phyloP scores from a whole-genome alignment of 2,888 invertebrate species.

The Antheraea assamensis region DNA sequence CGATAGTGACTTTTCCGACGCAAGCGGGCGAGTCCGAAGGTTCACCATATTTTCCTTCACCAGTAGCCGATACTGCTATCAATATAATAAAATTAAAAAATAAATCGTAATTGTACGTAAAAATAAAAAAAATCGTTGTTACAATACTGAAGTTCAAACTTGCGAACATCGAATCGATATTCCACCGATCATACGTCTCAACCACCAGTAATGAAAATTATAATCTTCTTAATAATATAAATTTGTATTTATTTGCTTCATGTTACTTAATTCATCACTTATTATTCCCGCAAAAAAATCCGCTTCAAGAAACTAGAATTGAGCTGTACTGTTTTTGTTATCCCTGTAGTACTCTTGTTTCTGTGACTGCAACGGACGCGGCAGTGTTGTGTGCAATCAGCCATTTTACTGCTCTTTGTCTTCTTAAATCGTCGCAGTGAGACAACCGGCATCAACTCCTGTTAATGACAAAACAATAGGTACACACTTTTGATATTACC shows the following conservation, averaged over 20 bases:
- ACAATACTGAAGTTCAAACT: too few relatives aligned
- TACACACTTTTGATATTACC: not conserved
- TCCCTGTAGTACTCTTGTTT: conserved; percentile 14
- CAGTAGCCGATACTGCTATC: too few relatives aligned
- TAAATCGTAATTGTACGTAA: too few relatives aligned
- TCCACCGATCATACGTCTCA: too few relatives aligned
- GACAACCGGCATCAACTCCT: conserved; percentile 49
- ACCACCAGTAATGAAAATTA: too few relatives aligned
- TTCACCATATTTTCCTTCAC: too few relatives aligned
- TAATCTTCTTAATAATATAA: too few relatives aligned
- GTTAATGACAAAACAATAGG: conserved; percentile 25
- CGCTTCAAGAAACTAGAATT: not conserved
- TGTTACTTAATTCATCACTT: not conserved
- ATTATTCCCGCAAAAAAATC: not conserved
- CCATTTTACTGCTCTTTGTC: conserved; percentile 80
- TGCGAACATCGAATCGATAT: too few relatives aligned
- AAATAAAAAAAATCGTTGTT: too few relatives aligned
- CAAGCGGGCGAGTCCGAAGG: too few relatives aligned
- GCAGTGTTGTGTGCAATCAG: conserved; percentile 75
- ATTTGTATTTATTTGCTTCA: not conserved
- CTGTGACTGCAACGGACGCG: conserved; percentile 34
- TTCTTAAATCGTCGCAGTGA: conserved; percentile 72
- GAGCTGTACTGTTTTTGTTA: not conserved
- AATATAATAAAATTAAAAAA: too few relatives aligned
- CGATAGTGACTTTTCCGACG: too few relatives aligned